Evolutionary conservation across 2,888 invertebrate species (phyloP), one percentile per base, ranked within the genome.

Genomic region (Xanthorhoe designata): DNA sequence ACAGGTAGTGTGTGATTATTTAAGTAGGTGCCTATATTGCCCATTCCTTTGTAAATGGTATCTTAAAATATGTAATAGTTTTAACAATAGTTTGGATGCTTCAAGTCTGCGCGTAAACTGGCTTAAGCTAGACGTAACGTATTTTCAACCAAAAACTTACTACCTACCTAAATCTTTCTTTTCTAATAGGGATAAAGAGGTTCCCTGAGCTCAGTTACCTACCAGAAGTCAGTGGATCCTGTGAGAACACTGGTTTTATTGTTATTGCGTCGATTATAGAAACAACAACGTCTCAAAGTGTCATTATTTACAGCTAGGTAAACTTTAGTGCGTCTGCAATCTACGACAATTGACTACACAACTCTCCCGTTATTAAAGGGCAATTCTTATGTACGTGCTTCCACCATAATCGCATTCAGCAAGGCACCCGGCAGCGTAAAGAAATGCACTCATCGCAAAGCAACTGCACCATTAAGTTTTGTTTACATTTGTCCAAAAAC

Each of bases 221-320:
- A 42, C 13, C 2, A 42, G 13, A 42, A 42, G 38, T 13, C 13
- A 42, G 13, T 13, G 38, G 13, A 13, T 42, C 38, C 38, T 42
- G 38, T 10, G 38, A 13, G 38, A 42, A 13, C 47, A 17, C 13
- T 7, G 17, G 15, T 13, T 64, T 63, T 64, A 70, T 70, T 64
- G 68, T 66, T 74, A 76, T 71, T 70, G 75, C 72, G 77, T 70
- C 78, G 78, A 85, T 83, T 83, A 83, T 75, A 75, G 85, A 83
- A 84, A 81, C 73, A 86, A 84, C 81, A 85, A 82, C 82, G 78
- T 82, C 79, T 80, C 71, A 86, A 85, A 90, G 87, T 89, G 86
- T 88, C 83, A 91, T 92, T 91, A 91, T 85, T 87, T 91, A 92
- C 92, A 91, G 92, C 90, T 92, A 91, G 80, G 79, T 81, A 80